These are phyloP conservation scores for Cataglyphis altisquamis DNA, from an alignment of 2,888 invertebrate genomes.

Conservation along the genomic window DNA sequence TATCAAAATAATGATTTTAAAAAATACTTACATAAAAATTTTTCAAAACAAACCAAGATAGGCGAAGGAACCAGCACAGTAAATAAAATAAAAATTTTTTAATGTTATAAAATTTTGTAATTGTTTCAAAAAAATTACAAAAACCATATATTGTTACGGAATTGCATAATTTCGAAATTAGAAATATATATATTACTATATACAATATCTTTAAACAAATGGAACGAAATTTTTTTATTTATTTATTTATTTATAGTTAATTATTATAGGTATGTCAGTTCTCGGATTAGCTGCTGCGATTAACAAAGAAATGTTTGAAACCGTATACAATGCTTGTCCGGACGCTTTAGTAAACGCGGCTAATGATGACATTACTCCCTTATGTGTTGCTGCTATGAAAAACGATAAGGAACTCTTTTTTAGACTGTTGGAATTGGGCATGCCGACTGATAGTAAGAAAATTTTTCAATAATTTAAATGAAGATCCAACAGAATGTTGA, in stretches of 20 bases:
- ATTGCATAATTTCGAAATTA: not conserved
- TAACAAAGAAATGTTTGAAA: slow-evolving; percentile 79
- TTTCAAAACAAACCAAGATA: not conserved
- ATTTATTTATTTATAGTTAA: slow-evolving; percentile 7
- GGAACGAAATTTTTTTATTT: not conserved
- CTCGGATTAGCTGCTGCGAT: slow-evolving; percentile 81
- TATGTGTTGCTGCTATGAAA: slow-evolving; percentile 82
- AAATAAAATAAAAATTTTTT: too few species aligned
- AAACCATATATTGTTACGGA: slow-evolving; percentile 1
- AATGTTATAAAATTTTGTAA: not conserved
- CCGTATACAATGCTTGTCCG: slow-evolving; percentile 77
- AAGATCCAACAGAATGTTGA: not conserved
- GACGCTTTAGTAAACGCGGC: slow-evolving; percentile 74
- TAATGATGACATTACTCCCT: slow-evolving; percentile 81
- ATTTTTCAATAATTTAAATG: slow-evolving; percentile 2
- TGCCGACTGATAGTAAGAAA: slow-evolving; percentile 78
- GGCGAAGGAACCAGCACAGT: too few species aligned
- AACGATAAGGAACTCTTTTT: slow-evolving; percentile 81
- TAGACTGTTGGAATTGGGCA: slow-evolving; percentile 77
- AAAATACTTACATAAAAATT: not conserved
- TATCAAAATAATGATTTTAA: not conserved
- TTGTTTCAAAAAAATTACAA: not conserved
- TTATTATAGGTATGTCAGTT: slow-evolving; percentile 78
- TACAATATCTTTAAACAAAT: not conserved
- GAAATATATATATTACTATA: not conserved